These are phyloP conservation scores for Adelosebastes latens DNA, from an alignment of 2,797 vertebrate species.

Conservation along the genomic window DNA sequence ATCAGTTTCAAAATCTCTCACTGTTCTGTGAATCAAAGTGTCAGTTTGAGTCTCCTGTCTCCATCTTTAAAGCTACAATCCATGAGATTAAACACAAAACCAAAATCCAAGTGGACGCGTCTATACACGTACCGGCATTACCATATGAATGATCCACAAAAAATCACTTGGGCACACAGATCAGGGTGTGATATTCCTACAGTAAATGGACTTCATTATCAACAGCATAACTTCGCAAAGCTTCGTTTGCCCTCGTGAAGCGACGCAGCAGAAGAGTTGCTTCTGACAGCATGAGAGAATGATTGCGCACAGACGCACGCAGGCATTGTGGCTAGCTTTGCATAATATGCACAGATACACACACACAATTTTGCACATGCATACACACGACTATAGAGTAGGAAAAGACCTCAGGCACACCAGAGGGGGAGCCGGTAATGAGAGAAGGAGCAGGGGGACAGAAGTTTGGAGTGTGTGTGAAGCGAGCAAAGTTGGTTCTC, in stretches of 20 bases:
- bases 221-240: slow-evolving; percentile 30
- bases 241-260: slow-evolving; percentile 41
- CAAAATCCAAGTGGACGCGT: slow-evolving; percentile 11
- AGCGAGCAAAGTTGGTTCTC: slow-evolving; percentile 58
- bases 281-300: slow-evolving; percentile 17
- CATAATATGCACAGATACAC: slow-evolving; percentile 15
- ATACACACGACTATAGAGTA: slow-evolving; percentile 8
- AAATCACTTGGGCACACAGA: slow-evolving; percentile 21
- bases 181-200: slow-evolving; percentile 28
- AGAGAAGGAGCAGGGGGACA: slow-evolving; percentile 60
- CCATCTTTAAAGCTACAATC: slow-evolving; percentile 39
- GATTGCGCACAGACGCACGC: neutral
- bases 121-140: neutral
- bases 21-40: slow-evolving; percentile 47
- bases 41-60: slow-evolving; percentile 29
- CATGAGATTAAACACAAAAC: slow-evolving; percentile 36
- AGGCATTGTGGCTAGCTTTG: slow-evolving; percentile 6
- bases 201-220: slow-evolving; percentile 31
- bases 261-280: slow-evolving; percentile 18
- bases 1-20: slow-evolving; percentile 35
- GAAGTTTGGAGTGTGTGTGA: slow-evolving; percentile 63
- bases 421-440: slow-evolving; percentile 66
- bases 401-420: slow-evolving; percentile 65
- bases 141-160: slow-evolving; percentile 9
- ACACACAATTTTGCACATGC: slow-evolving; percentile 8